phyloP scores from a whole-genome alignment of 2,113 vertebrate genomes.

The Macaca fascicularis region T2T-MFA8v1.1 NC_088376.1:24931001-24931500 shows the following conservation, averaged over 20 bases:
- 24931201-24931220: not conserved
- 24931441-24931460: not conserved
- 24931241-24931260: not conserved
- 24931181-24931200: not conserved
- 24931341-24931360: not conserved
- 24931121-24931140: slow-evolving; percentile 41
- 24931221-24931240: slow-evolving; percentile 11
- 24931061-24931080: slow-evolving; percentile 75
- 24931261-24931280: not conserved
- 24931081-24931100: slow-evolving; percentile 48
- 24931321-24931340: not conserved
- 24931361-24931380: not conserved
- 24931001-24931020: slow-evolving; percentile 21
- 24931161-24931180: not conserved
- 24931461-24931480: not conserved
- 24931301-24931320: not conserved
- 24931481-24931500: not conserved
- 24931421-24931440: not conserved
- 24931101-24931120: slow-evolving; percentile 56
- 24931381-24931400: not conserved
- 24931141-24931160: not conserved
- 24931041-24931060: slow-evolving; percentile 57
- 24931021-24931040: slow-evolving; percentile 32
- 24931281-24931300: slow-evolving; percentile 38
- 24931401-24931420: not conserved